Percentiles rank a stretch among this genome's conserved stretches.
Conservation (phyloP, 2,888 invertebrate species). For the Netelia melanura region DNA sequence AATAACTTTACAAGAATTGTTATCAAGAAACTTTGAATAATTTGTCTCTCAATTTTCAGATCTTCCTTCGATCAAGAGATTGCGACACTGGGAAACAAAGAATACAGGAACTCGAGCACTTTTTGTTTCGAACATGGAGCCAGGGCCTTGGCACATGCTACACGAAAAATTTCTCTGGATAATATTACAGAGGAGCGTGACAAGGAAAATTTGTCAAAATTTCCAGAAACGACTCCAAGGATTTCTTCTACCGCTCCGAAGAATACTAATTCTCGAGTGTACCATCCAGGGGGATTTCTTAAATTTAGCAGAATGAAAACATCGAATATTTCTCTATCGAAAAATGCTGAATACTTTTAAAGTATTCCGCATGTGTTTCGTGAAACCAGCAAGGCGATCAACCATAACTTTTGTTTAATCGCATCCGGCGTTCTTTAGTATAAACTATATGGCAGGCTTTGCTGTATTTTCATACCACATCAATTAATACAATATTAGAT, state of each 20-base stretch:
- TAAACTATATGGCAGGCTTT: neutral
- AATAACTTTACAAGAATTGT: neutral
- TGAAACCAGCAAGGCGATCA: conserved; percentile 31
- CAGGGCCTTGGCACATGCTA: conserved; percentile 49
- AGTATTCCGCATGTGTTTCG: conserved; percentile 21
- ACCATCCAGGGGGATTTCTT: conserved; percentile 55
- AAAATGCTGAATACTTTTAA: conserved; percentile 13
- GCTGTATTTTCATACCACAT: neutral
- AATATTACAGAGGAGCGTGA: conserved; percentile 40
- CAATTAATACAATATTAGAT: neutral
- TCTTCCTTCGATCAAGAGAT: neutral
- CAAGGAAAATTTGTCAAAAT: conserved; percentile 57
- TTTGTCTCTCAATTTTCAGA: conserved; percentile 19
- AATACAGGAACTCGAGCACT: conserved; percentile 55
- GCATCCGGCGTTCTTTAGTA: neutral
- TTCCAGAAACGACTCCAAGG: neutral
- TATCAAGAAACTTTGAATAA: neutral
- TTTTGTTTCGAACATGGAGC: conserved; percentile 59
- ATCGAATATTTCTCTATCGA: neutral
- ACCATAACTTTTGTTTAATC: neutral
- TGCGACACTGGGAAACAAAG: neutral
- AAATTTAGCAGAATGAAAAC: conserved; percentile 37
- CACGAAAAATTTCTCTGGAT: conserved; percentile 33
- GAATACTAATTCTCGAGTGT: conserved; percentile 30
- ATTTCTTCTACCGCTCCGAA: neutral